Base-by-base conservation (phyloP, 1,140 invertebrate genomes). In the Scaptomyza hsui region DNA sequence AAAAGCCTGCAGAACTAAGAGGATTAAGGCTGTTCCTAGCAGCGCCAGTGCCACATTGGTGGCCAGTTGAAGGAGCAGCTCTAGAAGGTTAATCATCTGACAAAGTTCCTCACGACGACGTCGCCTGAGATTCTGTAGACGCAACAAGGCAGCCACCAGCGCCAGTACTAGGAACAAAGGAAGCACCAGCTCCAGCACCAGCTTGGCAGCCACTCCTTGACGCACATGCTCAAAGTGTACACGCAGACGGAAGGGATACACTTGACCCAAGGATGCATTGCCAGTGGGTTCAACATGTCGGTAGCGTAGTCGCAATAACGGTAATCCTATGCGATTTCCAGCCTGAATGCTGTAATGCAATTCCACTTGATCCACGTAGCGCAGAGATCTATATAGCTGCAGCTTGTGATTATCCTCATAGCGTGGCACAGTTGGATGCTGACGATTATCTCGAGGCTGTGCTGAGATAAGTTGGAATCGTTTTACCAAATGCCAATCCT, bases 401-500 rank as follows among this genome's bases (percentile, higher is more conserved):
- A 91, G 32, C 24, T 90, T 91, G 24, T 91, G 77, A 0, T 44
- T 60, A 47, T 91, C 88, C 51, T 90, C 89, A 26, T 88, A 91
- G 4, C 26, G 60, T 0, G 90, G 75, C 49, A 59, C 16, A 4
- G 7, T 72, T 35, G 55, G 56, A 5, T 59, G 48, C 1, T 65
- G 48, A 0, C 67, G 60, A 47, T 55, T 70, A 13, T 81, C 69
- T 6, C 63, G 44, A 0, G 49, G 68, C 3, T 76, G 52, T 7
- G 91, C 93, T 70, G 96, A 94, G 26, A 95, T 92, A 2, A 95
- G 71, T 79, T 96, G 95, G 83, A 96, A 95, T 61, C 95, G 93
- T 56, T 94, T 92, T 0, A 94, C 93, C 13, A 96, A 78, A 63
- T 94, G 93, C 94, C 94, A 94, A 39, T 94, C 91, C 29, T 92